Conservation (phyloP, 2,113 vertebrate species). For the Marcusenius ussheri region DNA sequence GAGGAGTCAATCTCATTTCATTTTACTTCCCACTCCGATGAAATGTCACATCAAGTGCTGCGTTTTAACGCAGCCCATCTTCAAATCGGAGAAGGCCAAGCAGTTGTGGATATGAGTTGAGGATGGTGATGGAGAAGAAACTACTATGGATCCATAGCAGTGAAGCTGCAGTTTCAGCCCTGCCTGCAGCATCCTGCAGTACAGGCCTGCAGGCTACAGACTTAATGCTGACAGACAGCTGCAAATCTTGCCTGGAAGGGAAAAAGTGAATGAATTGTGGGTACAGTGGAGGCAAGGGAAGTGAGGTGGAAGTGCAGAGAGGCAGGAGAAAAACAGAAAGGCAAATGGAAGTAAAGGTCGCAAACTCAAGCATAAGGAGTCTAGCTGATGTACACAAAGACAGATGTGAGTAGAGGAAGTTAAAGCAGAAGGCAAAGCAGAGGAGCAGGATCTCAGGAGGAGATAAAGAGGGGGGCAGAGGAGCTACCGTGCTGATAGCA, state of each 20-base stretch:
- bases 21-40: conserved; percentile 27
- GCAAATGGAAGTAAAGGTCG: background rate
- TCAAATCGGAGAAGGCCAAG: conserved; percentile 14
- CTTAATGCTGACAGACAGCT: conserved; percentile 21
- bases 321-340: background rate
- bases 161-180: background rate
- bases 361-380: background rate
- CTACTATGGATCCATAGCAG: background rate
- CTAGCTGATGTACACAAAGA: background rate
- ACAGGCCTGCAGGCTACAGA: background rate
- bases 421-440: background rate
- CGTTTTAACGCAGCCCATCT: conserved; percentile 27
- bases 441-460: background rate
- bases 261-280: background rate
- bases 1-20: conserved; percentile 25
- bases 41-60: conserved; percentile 40
- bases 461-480: conserved; percentile 1
- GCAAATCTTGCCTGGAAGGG: background rate
- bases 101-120: conserved; percentile 21
- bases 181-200: background rate
- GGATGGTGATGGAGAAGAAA: conserved; percentile 7
- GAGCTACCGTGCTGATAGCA: conserved; percentile 30
- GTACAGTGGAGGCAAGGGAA: background rate
- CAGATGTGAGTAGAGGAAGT: background rate
- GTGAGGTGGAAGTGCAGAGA: background rate